phyloP scores from a whole-genome alignment of 37 sponge, comb jelly and placozoan genomes.

The Sycon ciliatum region DNA sequence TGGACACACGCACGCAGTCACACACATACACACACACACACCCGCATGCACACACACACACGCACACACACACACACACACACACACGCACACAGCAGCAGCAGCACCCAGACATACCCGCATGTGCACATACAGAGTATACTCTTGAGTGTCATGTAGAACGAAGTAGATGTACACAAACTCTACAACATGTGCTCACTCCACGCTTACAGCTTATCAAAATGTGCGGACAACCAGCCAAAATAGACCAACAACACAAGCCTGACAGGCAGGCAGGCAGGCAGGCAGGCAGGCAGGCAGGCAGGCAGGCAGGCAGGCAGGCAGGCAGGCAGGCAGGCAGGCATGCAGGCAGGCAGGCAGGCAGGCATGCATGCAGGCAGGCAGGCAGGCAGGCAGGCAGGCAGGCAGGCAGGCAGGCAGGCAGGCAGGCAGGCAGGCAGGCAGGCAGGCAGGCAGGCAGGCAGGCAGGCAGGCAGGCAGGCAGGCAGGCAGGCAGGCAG shows the following conservation, averaged over 20 bases:
- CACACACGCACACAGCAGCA: too few relatives aligned
- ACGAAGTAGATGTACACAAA: too few relatives aligned
- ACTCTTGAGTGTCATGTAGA: too few relatives aligned
- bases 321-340: conserved; percentile 5
- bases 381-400: conserved; percentile 5
- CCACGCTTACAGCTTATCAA: too few relatives aligned
- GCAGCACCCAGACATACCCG: too few relatives aligned
- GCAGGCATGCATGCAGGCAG: neutral
- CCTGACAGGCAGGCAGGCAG: neutral
- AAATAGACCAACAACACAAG: too few relatives aligned
- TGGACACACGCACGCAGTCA: neutral
- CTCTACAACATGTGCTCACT: too few relatives aligned
- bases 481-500: conserved; percentile 5
- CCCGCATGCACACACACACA: neutral
- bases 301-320: conserved; percentile 2
- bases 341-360: conserved; percentile 1
- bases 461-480: conserved; percentile 5
- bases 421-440: conserved; percentile 5
- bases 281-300: conserved; percentile 2
- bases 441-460: conserved; percentile 5
- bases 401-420: conserved; percentile 5
- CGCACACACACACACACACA: neutral
- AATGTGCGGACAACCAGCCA: too few relatives aligned
- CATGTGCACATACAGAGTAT: too few relatives aligned
- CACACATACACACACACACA: neutral